These are phyloP conservation scores for Drosophila lacertosa DNA, from an alignment of 1,140 invertebrate genomes.

Conservation along the genomic window DNA sequence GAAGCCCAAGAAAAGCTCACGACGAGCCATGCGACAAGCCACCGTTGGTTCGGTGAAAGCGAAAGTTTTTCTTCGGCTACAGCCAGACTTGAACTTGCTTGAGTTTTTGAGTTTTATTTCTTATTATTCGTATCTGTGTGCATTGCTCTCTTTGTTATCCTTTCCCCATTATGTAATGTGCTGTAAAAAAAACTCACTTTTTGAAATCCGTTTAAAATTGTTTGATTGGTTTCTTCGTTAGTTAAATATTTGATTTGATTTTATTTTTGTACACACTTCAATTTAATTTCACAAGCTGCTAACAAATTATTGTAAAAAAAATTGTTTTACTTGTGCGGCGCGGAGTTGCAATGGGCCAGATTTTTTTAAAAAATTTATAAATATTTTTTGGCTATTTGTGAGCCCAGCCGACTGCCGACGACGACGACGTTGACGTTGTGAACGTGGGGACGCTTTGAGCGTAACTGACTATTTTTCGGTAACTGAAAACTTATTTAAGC, in stretches of 20 bases:
- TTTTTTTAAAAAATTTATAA: constrained; percentile 13
- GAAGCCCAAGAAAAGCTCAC: constrained; percentile 33
- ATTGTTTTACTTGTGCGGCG: constrained; percentile 38
- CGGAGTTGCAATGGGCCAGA: constrained; percentile 40
- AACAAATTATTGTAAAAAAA: constrained; percentile 51
- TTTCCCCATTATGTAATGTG: constrained; percentile 47
- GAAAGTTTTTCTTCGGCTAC: constrained; percentile 68
- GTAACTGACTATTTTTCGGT: constrained; percentile 73
- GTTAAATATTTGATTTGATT: not conserved
- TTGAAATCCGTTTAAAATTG: constrained; percentile 22
- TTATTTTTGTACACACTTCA: constrained; percentile 1
- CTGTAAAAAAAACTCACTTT: constrained; percentile 46
- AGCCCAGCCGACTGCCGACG: constrained; percentile 45
- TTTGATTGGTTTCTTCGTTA: not conserved
- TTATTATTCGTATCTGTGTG: constrained; percentile 5
- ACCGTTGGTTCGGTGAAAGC: constrained; percentile 63
- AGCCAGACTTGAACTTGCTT: constrained; percentile 26
- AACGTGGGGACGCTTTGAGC: constrained; percentile 76
- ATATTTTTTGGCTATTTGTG: constrained; percentile 34
- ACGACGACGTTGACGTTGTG: constrained; percentile 60
- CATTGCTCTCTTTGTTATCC: constrained; percentile 18
- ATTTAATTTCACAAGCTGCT: constrained; percentile 51
- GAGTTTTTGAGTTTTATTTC: constrained; percentile 1
- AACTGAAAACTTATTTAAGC: constrained; percentile 82
- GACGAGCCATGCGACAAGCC: constrained; percentile 41